Conservation (phyloP, 2,113 vertebrate species). For the Cyprinodon tularosa region DNA sequence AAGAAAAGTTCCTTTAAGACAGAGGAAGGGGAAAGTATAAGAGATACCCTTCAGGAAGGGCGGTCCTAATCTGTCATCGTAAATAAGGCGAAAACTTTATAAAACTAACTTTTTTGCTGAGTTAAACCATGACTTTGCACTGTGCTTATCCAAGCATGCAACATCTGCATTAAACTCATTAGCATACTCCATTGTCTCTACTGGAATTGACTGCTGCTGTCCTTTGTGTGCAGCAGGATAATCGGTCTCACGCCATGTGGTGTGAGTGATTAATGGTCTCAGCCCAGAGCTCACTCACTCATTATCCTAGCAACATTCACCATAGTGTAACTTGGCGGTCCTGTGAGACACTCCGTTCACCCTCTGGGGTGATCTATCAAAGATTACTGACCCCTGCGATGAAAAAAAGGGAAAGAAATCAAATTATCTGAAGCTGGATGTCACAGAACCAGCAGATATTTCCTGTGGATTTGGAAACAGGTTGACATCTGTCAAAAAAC, state of each 20-base stretch:
- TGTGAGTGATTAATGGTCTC: slow-evolving; percentile 72
- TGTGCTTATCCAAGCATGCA: neutral
- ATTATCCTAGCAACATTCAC: slow-evolving; percentile 63
- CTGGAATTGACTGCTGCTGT: slow-evolving; percentile 45
- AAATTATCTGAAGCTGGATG: slow-evolving; percentile 39
- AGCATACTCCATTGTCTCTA: slow-evolving; percentile 27
- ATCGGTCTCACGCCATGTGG: slow-evolving; percentile 56
- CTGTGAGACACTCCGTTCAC: slow-evolving; percentile 45
- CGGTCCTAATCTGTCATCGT: slow-evolving; percentile 12
- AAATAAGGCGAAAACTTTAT: slow-evolving; percentile 14
- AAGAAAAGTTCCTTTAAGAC: slow-evolving; percentile 27
- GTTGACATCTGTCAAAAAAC: slow-evolving; percentile 2
- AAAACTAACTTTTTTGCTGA: neutral
- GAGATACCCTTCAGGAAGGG: slow-evolving; percentile 26
- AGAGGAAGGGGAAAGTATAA: slow-evolving; percentile 12
- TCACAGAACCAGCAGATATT: slow-evolving; percentile 33
- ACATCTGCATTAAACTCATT: slow-evolving; percentile 12
- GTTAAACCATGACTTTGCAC: slow-evolving; percentile 15
- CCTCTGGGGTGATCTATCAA: slow-evolving; percentile 73
- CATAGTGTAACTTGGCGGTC: slow-evolving; percentile 22
- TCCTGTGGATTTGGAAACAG: neutral
- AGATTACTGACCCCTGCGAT: slow-evolving; percentile 55
- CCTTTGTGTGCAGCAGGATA: slow-evolving; percentile 42
- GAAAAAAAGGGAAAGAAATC: slow-evolving; percentile 22
- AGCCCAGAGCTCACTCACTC: slow-evolving; percentile 45